These are phyloP conservation scores for Peucedramus taeniatus DNA, from an alignment of 2,113 vertebrate species.

Conservation along the genomic window DNA sequence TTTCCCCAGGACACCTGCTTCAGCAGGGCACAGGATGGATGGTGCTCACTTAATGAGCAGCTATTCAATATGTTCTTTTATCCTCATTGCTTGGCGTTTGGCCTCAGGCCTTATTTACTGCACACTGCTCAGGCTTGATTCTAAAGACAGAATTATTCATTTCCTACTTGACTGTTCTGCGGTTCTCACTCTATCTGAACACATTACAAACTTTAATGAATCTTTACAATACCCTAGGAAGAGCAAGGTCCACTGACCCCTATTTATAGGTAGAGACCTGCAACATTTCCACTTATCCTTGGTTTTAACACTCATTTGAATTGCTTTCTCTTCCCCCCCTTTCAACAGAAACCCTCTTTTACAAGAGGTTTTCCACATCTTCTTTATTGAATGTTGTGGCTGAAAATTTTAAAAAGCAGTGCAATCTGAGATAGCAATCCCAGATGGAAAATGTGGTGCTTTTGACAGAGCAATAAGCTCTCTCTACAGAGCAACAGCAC, in stretches of 20 bases:
- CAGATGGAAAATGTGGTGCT: not conserved
- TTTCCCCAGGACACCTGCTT: slow-evolving; percentile 65
- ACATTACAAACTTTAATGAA: slow-evolving; percentile 16
- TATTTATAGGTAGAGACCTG: not conserved
- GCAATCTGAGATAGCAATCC: not conserved
- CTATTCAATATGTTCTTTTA: slow-evolving; percentile 65
- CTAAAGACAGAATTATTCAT: slow-evolving; percentile 64
- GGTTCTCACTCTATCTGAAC: not conserved
- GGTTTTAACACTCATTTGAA: not conserved
- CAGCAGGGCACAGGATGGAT: slow-evolving; percentile 54
- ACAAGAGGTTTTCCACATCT: not conserved
- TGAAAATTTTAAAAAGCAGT: not conserved
- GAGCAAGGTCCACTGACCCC: not conserved
- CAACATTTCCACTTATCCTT: not conserved
- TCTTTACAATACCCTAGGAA: not conserved
- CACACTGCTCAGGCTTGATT: slow-evolving; percentile 13
- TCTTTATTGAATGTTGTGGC: not conserved
- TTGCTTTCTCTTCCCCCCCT: not conserved
- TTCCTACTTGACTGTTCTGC: slow-evolving; percentile 2
- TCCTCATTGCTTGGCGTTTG: slow-evolving; percentile 49
- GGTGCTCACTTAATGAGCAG: slow-evolving; percentile 57
- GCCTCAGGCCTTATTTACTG: slow-evolving; percentile 63
- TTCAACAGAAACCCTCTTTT: not conserved
- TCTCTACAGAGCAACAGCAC: not conserved
- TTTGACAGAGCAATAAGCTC: not conserved